These are phyloP conservation scores for Myotis vivesi DNA, from an alignment of 2,797 vertebrate genomes.

Conservation along the genomic window DNA sequence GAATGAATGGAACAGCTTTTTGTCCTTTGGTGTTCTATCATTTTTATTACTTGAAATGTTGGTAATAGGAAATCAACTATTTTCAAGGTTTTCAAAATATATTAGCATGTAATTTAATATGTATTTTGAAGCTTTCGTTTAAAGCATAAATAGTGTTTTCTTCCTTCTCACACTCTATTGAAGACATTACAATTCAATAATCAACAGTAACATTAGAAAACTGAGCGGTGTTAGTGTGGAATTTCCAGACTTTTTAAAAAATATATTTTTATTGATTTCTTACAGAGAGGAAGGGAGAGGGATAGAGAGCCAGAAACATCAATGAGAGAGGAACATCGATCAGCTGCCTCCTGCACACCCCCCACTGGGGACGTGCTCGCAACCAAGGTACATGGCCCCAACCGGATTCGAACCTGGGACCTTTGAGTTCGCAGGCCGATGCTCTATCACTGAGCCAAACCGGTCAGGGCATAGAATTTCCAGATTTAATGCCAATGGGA, in stretches of 20 bases:
- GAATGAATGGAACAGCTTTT: not conserved
- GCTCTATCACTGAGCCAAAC: too few species aligned
- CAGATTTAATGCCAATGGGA: not conserved
- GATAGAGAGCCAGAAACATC: too few species aligned
- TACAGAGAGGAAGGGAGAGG: too few species aligned
- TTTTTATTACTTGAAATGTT: not conserved
- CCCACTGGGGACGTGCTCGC: too few species aligned
- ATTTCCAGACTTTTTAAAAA: not conserved
- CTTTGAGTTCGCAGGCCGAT: too few species aligned
- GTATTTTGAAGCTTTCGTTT: not conserved
- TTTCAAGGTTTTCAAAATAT: not conserved
- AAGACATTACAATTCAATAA: not conserved
- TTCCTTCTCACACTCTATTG: not conserved
- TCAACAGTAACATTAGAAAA: not conserved
- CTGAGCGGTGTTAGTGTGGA: not conserved
- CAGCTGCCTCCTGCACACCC: too few species aligned
- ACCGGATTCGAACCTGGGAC: too few species aligned
- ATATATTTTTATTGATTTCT: too few species aligned
- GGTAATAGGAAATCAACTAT: not conserved
- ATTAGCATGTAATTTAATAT: not conserved
- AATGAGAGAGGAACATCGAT: too few species aligned
- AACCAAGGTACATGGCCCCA: too few species aligned
- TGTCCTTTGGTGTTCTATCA: not conserved
- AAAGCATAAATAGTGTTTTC: not conserved
- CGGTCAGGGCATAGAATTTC: not conserved